Evolutionary conservation across 2,113 vertebrate genomes (phyloP), one percentile per base, ranked within the genome.

Genomic region (Pimephales promelas): DNA sequence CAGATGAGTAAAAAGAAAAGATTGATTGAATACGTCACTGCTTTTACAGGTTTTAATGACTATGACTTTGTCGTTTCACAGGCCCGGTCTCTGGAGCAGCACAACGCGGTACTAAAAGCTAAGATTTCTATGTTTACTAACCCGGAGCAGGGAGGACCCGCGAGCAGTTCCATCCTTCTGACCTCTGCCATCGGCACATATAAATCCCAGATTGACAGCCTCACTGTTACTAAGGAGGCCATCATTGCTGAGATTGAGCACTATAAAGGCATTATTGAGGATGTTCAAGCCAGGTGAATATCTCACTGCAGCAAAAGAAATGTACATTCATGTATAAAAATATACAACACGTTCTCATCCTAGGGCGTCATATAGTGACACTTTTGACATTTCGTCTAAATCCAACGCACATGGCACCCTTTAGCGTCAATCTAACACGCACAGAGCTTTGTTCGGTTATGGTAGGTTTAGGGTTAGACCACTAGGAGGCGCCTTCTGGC

Each of bases 51-150:
- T 52, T 11, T 31, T 77, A 36, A 54, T 77, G 10, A 24, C 16
- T 71, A 3, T 79, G 9, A 22, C 18, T 34, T n/a, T 78, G 45
- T 43, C 36, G 18, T 76, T 18, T 56, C 70, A 49, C 76, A 93
- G 91, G 90, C 91, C 20, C 87, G 92, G 2, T 84, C 81, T 11
- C 86, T 93, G 66, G 92, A 93, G 72, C 92, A 93, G 52, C 90
- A 92, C 36, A 92, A 93, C 14, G 90, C 92, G 13, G 85, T 92
- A 4, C 88, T 93, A 62, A 92, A 84, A 79, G 90, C 91, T 54
- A 92, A 93, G 86, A 93, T 92, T 83, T 86, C 89, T 26, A 90
- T 93, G 88, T 92, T 91, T 87, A 92, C 90, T 68, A 90, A 90
- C 81, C 89, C 88, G 8, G 90, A 91, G 47, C 90, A 91, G 47